Evolutionary conservation across 2,797 vertebrate genomes (phyloP), one percentile per base, ranked within the genome.

Genomic region (Mareca strepera): DNA sequence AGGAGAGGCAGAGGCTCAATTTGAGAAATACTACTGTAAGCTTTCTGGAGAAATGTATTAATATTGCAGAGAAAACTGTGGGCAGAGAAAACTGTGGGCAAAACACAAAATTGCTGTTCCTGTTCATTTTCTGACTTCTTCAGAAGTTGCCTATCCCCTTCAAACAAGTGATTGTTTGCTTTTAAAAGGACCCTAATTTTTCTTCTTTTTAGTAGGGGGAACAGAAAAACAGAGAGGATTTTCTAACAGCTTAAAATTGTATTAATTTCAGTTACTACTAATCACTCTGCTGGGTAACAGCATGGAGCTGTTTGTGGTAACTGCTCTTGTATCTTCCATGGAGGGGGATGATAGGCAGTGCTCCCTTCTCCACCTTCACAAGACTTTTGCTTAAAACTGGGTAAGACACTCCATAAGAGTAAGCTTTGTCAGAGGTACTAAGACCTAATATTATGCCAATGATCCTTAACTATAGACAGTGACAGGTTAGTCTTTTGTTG

Each of bases 21-120:
- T 72, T 81, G 82, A 95, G 90, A 88, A 92, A 93, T 33, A 78
- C 66, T 31, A 29, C 64, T 72, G 35, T 22, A 80, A 89, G 56
- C 28, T 20, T 48, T 88, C 83, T 70, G n/a, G 56, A 82, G 50
- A 79, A 63, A 73, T 67, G 50, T 60, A 75, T 92, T 82, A 94
- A 88, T 92, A 60, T 53, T 93, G 81, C 63, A 88, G 83, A 73
- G 77, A 88, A 83, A 29, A 18, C 70, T 44, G 48, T 80, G 82
- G 92, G 93, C 3, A 8, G 83, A 73, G 74, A 88, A 83, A 29
- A 18, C 70, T 44, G 48, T 80, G 80, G 92, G 93, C 88, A 67
- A 94, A 92, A 21, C 75, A 23, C 35, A 73, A 67, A 78, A 35
- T 73, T 37, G 41, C 9, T 52, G 86, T 56, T 90, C 25, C 62